These are phyloP conservation scores for Drosophila ananassae DNA, from an alignment of 1,140 invertebrate species.

Conservation along the genomic window DNA sequence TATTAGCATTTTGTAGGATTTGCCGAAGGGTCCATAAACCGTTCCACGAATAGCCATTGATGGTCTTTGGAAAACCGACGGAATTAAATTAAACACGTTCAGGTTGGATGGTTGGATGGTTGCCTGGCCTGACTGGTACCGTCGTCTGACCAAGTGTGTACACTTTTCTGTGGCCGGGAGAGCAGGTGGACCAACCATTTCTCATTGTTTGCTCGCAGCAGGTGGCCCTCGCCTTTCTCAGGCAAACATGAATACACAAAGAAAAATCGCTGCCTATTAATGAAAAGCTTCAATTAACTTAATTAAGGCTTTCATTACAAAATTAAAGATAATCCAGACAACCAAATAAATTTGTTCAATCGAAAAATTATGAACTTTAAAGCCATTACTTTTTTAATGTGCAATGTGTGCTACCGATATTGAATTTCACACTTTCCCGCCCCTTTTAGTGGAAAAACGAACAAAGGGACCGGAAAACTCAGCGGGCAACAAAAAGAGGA, in stretches of 20 bases:
- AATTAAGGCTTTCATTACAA: not conserved
- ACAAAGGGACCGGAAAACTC: constrained; percentile 32
- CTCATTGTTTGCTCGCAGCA: constrained; percentile 42
- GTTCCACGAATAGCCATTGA: constrained; percentile 2
- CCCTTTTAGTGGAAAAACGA: not conserved
- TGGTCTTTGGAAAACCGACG: not conserved
- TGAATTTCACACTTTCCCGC: constrained; percentile 60
- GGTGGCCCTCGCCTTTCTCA: constrained; percentile 8
- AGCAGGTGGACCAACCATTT: constrained; percentile 35
- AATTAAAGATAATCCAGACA: not conserved
- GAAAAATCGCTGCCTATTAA: not conserved
- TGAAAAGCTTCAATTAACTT: not conserved
- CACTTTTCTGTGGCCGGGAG: constrained; percentile 27
- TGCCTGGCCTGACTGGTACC: too few relatives aligned
- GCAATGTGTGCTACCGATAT: constrained; percentile 45
- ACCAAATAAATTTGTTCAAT: not conserved
- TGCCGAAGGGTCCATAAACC: constrained; percentile 26
- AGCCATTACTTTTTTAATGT: not conserved
- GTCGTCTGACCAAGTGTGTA: not conserved
- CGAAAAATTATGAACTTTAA: not conserved
- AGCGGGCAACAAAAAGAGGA: constrained; percentile 32
- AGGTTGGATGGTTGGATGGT: constrained; percentile 13
- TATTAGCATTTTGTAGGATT: constrained; percentile 72
- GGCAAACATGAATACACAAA: constrained; percentile 4
- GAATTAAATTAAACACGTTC: constrained; percentile 57